phyloP scores from a whole-genome alignment of 2,113 vertebrate genomes.

The Rousettus leschenaultii region DNA sequence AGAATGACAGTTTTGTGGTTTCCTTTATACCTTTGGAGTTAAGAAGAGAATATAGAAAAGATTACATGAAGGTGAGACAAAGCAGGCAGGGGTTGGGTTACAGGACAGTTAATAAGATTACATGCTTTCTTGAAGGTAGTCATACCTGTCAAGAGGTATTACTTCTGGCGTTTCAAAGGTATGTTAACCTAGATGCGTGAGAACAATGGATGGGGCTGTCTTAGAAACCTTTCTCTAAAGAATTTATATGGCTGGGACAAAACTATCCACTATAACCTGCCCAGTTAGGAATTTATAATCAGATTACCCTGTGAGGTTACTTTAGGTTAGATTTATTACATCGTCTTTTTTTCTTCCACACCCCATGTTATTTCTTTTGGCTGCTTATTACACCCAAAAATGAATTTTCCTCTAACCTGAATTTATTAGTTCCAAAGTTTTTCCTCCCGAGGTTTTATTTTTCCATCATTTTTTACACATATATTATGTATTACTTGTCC shows the following conservation, averaged over 20 bases:
- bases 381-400: neutral
- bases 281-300: neutral
- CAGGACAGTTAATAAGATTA: neutral
- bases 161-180: neutral
- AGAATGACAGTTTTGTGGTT: neutral
- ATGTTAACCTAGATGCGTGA: neutral
- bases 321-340: neutral
- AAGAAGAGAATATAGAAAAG: neutral
- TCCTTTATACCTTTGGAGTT: neutral
- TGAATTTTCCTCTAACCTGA: neutral
- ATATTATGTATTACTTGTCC: neutral
- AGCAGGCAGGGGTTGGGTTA: neutral
- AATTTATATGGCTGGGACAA: neutral
- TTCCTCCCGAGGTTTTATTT: neutral
- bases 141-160: neutral
- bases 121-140: neutral
- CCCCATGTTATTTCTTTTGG: neutral
- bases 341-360: neutral
- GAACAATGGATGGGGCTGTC: neutral
- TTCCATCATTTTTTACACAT: neutral
- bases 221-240: neutral
- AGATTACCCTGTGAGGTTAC: neutral
- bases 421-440: slow-evolving; percentile 16
- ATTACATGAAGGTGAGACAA: neutral
- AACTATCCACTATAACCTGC: neutral